Percentiles rank a stretch among this genome's conserved stretches.
Evolutionary conservation across 2,797 vertebrate genomes (phyloP).

Genomic region (Hippoglossus hippoglossus): DNA sequence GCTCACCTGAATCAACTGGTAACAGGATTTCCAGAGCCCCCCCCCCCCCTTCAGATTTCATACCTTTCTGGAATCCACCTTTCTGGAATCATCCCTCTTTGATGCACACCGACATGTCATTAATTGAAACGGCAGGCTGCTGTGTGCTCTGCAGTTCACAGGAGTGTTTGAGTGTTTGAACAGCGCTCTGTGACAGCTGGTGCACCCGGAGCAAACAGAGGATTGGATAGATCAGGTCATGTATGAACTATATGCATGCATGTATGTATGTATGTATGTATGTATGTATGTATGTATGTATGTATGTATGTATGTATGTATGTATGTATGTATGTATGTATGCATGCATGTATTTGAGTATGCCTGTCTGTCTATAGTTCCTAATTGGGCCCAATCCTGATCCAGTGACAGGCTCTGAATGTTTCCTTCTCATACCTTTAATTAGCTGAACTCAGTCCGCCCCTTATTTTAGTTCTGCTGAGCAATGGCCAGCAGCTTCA

Average conservation of each 20-base stretch:
- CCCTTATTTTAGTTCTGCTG: slow-evolving; percentile 7
- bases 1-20: neutral
- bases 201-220: slow-evolving; percentile 4
- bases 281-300: neutral
- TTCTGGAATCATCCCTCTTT: neutral
- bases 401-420: neutral
- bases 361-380: neutral
- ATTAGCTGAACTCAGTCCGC: neutral
- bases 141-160: slow-evolving; percentile 17
- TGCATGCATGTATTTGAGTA: neutral
- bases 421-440: neutral
- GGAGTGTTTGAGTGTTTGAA: slow-evolving; percentile 37
- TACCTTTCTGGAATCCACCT: neutral
- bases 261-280: neutral
- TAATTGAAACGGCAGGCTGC: slow-evolving; percentile 42
- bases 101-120: slow-evolving; percentile 19
- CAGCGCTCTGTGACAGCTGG: slow-evolving; percentile 29
- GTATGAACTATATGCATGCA: neutral
- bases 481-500: slow-evolving; percentile 19
- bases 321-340: neutral
- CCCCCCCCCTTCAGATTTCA: neutral
- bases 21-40: neutral
- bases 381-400: neutral
- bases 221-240: neutral
- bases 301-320: neutral